Percentiles rank a stretch among this genome's conserved stretches.
These are phyloP conservation scores for Coptodon rendalli DNA, from an alignment of 2,113 vertebrate species.

Conservation along the genomic window DNA sequence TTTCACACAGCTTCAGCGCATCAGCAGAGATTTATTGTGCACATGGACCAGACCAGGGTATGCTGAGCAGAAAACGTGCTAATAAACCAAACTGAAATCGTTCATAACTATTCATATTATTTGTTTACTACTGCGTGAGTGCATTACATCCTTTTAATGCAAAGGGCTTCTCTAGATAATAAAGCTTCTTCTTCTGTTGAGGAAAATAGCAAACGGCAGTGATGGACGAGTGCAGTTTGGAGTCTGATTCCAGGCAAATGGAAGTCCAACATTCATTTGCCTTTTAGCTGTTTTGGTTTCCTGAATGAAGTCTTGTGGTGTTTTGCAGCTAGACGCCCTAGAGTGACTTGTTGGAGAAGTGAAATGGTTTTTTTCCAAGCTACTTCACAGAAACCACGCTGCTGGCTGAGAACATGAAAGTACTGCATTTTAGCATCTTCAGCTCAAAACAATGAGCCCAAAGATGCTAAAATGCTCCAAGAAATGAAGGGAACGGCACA, in stretches of 20 bases:
- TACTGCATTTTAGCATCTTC: neutral
- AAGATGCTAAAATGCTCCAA: neutral
- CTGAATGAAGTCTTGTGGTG: neutral
- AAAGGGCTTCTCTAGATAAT: neutral
- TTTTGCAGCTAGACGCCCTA: neutral
- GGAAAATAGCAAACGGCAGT: neutral
- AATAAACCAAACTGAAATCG: neutral
- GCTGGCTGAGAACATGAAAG: neutral
- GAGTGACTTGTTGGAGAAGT: neutral
- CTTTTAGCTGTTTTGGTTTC: neutral
- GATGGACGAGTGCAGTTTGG: neutral
- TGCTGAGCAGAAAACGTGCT: neutral
- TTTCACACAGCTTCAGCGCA: neutral
- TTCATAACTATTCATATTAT: neutral
- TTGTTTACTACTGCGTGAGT: neutral
- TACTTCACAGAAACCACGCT: neutral
- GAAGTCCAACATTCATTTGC: neutral
- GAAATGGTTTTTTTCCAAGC: neutral
- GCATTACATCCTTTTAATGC: neutral
- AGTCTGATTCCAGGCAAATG: neutral
- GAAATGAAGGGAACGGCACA: neutral
- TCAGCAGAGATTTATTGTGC: neutral
- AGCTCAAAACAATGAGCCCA: neutral
- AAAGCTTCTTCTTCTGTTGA: neutral
- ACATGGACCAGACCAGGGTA: neutral